phyloP scores from a whole-genome alignment of 2,797 vertebrate species.

The Xenopus petersii region DNA sequence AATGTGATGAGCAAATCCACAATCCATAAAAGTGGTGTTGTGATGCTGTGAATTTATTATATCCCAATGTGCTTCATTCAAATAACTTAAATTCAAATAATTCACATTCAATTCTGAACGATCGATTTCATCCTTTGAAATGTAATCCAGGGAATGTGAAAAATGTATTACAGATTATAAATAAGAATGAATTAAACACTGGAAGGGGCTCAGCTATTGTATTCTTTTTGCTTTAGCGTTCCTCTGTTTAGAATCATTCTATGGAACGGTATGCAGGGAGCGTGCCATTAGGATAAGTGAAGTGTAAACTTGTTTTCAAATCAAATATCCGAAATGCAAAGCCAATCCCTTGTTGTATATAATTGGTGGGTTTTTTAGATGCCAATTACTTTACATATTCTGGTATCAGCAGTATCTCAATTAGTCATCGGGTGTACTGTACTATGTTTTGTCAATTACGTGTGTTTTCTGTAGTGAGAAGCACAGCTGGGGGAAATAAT shows the following conservation, averaged over 20 bases:
- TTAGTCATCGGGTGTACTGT: conserved; percentile 31
- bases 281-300: conserved; percentile 33
- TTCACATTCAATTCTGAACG: too few species aligned
- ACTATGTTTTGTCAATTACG: conserved; percentile 40
- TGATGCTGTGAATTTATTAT: too few species aligned
- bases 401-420: conserved; percentile 46
- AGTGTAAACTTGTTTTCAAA: conserved; percentile 42
- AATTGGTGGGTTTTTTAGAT: conserved; percentile 33
- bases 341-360: conserved; percentile 30
- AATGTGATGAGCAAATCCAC: too few species aligned
- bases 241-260: neutral
- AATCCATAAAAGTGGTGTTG: neutral
- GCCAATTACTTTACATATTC: conserved; percentile 45
- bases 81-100: too few species aligned
- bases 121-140: neutral
- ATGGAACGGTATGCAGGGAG: conserved; percentile 24
- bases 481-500: conserved; percentile 45
- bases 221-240: neutral
- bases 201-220: neutral
- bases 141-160: neutral
- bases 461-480: conserved; percentile 30
- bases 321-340: conserved; percentile 35
- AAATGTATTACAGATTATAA: neutral
- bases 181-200: neutral
- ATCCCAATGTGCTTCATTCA: too few species aligned